phyloP scores from a whole-genome alignment of 2,888 invertebrate species.

The Acleris emargana region DNA sequence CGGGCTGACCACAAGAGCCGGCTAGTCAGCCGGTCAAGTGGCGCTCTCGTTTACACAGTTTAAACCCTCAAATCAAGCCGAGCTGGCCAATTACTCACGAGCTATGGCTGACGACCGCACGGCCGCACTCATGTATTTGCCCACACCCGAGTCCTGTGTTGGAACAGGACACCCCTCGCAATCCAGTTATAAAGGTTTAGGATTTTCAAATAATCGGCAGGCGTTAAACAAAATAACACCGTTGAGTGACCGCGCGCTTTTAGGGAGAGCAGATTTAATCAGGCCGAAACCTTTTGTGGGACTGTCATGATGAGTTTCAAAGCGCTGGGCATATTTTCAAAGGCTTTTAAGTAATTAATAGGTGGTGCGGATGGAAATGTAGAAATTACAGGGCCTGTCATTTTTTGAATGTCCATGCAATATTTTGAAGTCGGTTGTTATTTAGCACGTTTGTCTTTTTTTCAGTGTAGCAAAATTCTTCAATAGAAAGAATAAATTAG shows the following conservation, averaged over 20 bases:
- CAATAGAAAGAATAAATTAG: too few species aligned
- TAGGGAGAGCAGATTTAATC: conserved; percentile 7
- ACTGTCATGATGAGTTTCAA: conserved; percentile 8
- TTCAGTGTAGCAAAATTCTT: too few species aligned
- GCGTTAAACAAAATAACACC: conserved; percentile 4
- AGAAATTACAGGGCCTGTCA: too few species aligned
- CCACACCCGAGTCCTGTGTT: conserved; percentile 6
- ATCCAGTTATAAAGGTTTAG: conserved; percentile 27
- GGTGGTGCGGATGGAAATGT: too few species aligned
- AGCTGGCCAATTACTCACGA: conserved; percentile 40
- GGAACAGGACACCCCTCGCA: conserved; percentile 17
- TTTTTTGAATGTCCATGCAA: too few species aligned
- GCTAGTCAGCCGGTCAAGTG: conserved; percentile 31
- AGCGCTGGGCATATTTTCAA: conserved; percentile 8
- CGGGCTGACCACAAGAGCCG: conserved; percentile 7
- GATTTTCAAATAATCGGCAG: conserved; percentile 14
- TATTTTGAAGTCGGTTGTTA: too few species aligned
- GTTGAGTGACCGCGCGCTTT: conserved; percentile 9
- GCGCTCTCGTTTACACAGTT: conserved; percentile 52
- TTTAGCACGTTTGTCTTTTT: too few species aligned
- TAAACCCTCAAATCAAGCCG: conserved; percentile 63
- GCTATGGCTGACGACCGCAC: conserved; percentile 13
- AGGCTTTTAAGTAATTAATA: conserved; percentile 11
- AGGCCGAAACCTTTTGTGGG: conserved; percentile 5
- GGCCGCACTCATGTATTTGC: conserved; percentile 18